A percentile compares a stretch with the other conserved stretches of the same genome.
These are phyloP conservation scores for Brachyhypopomus occidentalis DNA, from an alignment of 2,113 vertebrate genomes.

Conservation along the genomic window DNA sequence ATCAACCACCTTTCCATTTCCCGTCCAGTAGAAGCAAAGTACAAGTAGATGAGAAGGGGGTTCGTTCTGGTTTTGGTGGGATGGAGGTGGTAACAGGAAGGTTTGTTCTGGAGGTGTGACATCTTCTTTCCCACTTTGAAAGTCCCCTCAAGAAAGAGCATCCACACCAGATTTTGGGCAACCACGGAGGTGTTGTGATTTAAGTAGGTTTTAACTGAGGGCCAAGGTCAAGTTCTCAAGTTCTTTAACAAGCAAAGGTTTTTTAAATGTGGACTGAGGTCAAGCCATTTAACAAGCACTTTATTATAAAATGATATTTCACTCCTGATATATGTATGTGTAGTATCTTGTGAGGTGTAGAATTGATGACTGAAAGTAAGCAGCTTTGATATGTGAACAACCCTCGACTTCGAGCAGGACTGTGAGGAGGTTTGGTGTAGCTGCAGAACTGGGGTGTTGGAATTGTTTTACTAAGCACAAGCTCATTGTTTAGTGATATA, in stretches of 20 bases:
- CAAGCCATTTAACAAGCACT: no score
- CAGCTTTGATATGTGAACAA: neutral
- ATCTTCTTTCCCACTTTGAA: neutral
- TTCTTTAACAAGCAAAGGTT: neutral
- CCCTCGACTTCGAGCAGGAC: neutral
- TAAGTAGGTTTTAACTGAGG: neutral
- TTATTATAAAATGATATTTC: no score
- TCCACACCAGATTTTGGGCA: neutral
- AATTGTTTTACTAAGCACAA: neutral
- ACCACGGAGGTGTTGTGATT: neutral
- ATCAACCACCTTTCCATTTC: neutral
- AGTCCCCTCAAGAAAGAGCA: neutral
- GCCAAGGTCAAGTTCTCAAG: neutral
- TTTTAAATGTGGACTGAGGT: no score
- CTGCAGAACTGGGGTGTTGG: neutral
- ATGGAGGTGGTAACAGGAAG: neutral
- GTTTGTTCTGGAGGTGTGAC: neutral
- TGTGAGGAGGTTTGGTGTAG: neutral
- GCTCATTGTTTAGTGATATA: neutral
- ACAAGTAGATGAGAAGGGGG: neutral
- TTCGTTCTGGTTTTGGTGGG: neutral
- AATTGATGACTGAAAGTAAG: no score
- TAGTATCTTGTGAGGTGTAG: no score
- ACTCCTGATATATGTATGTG: no score
- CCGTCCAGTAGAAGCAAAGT: neutral